Conservation (phyloP, 2,888 invertebrate species). For the Daptonema setosum region DNA sequence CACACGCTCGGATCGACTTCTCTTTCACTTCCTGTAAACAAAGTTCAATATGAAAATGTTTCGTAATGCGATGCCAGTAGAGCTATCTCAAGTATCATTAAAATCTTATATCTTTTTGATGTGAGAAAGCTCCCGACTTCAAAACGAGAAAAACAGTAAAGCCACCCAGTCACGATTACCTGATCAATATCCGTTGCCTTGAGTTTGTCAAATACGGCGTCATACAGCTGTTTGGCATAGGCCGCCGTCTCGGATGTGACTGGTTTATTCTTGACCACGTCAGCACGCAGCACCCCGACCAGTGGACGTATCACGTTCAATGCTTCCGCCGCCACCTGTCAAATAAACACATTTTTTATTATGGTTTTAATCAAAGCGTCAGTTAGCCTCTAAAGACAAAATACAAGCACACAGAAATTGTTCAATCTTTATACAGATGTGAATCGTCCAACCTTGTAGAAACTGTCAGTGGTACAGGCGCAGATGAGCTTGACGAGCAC, state of each 20-base stretch:
- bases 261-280: slow-evolving; percentile 32
- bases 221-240: slow-evolving; percentile 52
- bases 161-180: slow-evolving; percentile 10
- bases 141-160: no score
- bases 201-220: slow-evolving; percentile 59
- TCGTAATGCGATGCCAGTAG: neutral
- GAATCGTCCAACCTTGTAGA: slow-evolving; percentile 86
- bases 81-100: no score
- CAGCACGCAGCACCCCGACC: slow-evolving; percentile 71
- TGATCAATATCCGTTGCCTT: slow-evolving; percentile 92
- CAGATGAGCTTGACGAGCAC: slow-evolving; percentile 44
- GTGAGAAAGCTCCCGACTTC: no score
- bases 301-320: slow-evolving; percentile 72
- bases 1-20: slow-evolving; percentile 78
- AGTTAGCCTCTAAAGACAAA: no score
- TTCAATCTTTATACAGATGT: no score
- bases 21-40: slow-evolving; percentile 74
- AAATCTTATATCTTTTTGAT: no score
- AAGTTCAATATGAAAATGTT: neutral
- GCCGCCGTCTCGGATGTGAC: slow-evolving; percentile 30
- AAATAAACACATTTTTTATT: no score
- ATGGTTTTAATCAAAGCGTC: no score
- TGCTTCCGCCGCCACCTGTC: slow-evolving; percentile 69
- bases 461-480: slow-evolving; percentile 70
- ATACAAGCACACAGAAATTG: no score